A percentile compares a stretch with the other conserved stretches of the same genome.
Evolutionary conservation across 64 coral and sea anemone species (phyloP).

Genomic region (Platygyra sinensis): DNA sequence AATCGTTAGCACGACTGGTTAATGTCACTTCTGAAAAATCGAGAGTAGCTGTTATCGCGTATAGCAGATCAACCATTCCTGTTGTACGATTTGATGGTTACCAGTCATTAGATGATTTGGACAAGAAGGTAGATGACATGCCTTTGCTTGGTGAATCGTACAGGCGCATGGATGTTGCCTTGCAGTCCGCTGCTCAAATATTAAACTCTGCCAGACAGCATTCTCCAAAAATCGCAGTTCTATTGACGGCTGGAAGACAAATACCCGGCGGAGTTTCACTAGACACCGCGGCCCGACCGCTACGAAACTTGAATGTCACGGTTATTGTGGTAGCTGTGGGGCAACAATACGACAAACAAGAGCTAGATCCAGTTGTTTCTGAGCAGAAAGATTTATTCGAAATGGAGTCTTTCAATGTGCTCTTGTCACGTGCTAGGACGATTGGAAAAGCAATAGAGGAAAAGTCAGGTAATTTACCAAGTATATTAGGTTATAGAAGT

Average conservation of each 20-base stretch:
- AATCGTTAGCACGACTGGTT: slow-evolving; percentile 44
- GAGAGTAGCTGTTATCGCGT: slow-evolving; percentile 47
- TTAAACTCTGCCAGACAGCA: slow-evolving; percentile 47
- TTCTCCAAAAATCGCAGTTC: slow-evolving; percentile 51
- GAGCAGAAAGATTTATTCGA: slow-evolving; percentile 41
- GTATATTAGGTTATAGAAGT: too few relatives aligned
- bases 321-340: slow-evolving; percentile 65
- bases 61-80: slow-evolving; percentile 28
- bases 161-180: slow-evolving; percentile 75
- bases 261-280: slow-evolving; percentile 26
- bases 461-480: slow-evolving; percentile 38
- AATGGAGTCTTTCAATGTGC: slow-evolving; percentile 21
- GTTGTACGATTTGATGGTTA: slow-evolving; percentile 50
- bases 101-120: slow-evolving; percentile 41
- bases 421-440: slow-evolving; percentile 3
- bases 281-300: slow-evolving; percentile 1
- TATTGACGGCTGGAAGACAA: slow-evolving; percentile 58
- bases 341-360: slow-evolving; percentile 21
- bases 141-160: slow-evolving; percentile 48
- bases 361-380: slow-evolving; percentile 47
- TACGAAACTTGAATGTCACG: slow-evolving; percentile 24
- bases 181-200: slow-evolving; percentile 39
- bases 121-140: slow-evolving; percentile 33
- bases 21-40: slow-evolving; percentile 51
- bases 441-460: slow-evolving; percentile 36